A percentile compares a stretch with the other conserved stretches of the same genome.
These are phyloP conservation scores for Eupithecia vulgata DNA, from an alignment of 2,888 invertebrate genomes.

Conservation along the genomic window DNA sequence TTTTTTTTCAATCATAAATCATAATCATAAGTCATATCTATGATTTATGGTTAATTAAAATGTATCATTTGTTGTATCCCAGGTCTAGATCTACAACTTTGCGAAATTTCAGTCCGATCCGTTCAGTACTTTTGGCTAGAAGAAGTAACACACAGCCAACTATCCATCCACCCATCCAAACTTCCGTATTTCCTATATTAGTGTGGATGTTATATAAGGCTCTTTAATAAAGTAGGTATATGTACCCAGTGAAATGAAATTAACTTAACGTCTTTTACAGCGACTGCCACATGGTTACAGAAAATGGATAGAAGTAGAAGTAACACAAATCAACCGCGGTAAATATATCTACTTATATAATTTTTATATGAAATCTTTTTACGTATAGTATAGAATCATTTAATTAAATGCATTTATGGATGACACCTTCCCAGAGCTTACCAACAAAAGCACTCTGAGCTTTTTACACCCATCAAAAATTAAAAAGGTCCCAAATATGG, in stretches of 20 bases:
- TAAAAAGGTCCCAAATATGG: conserved; percentile 19
- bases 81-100: neutral
- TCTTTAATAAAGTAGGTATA: no score
- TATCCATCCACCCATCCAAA: neutral
- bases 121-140: neutral
- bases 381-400: neutral
- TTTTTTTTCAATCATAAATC: no score
- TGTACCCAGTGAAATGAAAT: no score
- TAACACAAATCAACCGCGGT: neutral
- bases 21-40: no score
- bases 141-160: neutral
- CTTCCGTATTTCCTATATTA: neutral
- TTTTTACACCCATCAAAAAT: conserved; percentile 17
- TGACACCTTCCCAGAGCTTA: neutral
- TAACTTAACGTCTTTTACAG: no score
- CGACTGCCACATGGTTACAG: neutral
- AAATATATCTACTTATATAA: no score
- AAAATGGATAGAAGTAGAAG: neutral
- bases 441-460: conserved; percentile 4
- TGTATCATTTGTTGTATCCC: neutral
- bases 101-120: neutral
- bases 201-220: neutral
- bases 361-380: no score
- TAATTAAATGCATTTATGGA: neutral
- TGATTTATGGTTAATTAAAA: no score